Percentiles rank a stretch among this genome's conserved stretches.
These are phyloP conservation scores for Sebastes iracundus DNA, from an alignment of 2,797 vertebrate species.

Conservation along the genomic window DNA sequence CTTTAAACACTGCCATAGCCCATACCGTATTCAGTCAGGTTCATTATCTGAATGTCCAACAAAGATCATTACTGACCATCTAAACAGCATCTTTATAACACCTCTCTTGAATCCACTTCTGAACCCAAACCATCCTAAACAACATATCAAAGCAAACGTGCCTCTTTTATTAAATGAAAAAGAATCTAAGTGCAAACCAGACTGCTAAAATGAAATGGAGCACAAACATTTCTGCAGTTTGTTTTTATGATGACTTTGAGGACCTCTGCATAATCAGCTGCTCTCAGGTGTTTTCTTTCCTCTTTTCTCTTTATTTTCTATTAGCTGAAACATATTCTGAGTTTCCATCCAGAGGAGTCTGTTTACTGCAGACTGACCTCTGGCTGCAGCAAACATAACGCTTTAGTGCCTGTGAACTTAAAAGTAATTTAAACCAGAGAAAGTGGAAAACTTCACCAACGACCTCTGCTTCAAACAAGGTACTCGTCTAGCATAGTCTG, in stretches of 20 bases:
- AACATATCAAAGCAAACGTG: neutral
- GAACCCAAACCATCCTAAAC: neutral
- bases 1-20: no score
- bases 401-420: constrained; percentile 20
- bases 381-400: neutral
- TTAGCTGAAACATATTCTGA: neutral
- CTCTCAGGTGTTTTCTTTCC: neutral
- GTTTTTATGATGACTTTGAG: neutral
- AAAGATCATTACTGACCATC: neutral
- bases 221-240: neutral
- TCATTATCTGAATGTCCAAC: no score
- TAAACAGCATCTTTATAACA: neutral
- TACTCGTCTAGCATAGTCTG: neutral
- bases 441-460: neutral
- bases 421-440: constrained; percentile 27
- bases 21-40: no score
- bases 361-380: constrained; percentile 9
- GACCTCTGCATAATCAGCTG: neutral
- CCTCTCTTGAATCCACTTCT: neutral
- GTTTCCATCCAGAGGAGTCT: constrained; percentile 10
- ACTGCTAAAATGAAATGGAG: neutral
- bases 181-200: neutral
- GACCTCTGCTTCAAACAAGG: neutral
- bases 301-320: neutral
- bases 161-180: neutral